These are phyloP conservation scores for Tor tambroides DNA, from an alignment of 2,113 vertebrate species.

Conservation along the genomic window DNA sequence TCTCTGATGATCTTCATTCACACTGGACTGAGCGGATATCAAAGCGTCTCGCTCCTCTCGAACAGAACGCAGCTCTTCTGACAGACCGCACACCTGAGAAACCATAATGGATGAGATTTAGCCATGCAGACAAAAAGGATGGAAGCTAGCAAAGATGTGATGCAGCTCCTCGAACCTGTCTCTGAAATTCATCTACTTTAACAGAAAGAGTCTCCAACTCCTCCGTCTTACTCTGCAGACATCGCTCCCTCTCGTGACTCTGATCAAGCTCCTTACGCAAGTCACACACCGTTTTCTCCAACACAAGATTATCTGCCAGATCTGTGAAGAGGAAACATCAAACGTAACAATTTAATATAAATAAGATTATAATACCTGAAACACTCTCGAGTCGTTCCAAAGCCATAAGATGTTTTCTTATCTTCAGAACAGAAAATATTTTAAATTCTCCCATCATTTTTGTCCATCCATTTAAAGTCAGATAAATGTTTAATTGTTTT, in stretches of 20 bases:
- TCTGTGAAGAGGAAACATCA: slow-evolving; percentile 57
- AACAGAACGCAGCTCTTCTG: slow-evolving; percentile 69
- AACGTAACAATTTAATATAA: not conserved
- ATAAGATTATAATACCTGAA: not conserved
- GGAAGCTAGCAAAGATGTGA: not conserved
- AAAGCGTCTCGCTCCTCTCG: slow-evolving; percentile 74
- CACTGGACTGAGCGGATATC: slow-evolving; percentile 63
- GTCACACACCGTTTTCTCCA: slow-evolving; percentile 74
- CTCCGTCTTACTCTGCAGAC: slow-evolving; percentile 69
- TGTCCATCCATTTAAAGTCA: too few relatives aligned
- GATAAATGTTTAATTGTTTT: too few relatives aligned
- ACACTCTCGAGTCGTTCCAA: too few relatives aligned
- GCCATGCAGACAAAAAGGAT: not conserved
- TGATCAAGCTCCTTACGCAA: slow-evolving; percentile 78
- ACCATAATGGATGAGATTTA: not conserved
- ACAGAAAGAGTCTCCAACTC: slow-evolving; percentile 63
- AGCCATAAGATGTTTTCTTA: too few relatives aligned
- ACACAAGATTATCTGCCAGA: slow-evolving; percentile 72
- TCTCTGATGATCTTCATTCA: slow-evolving; percentile 41
- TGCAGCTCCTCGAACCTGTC: slow-evolving; percentile 67
- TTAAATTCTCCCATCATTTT: too few relatives aligned
- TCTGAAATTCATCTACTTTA: slow-evolving; percentile 74
- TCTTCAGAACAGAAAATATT: too few relatives aligned
- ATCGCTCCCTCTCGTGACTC: slow-evolving; percentile 68
- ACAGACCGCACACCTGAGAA: slow-evolving; percentile 73